Conservation (phyloP, 2,113 vertebrate species). For the Epinephelus fuscoguttatus region DNA sequence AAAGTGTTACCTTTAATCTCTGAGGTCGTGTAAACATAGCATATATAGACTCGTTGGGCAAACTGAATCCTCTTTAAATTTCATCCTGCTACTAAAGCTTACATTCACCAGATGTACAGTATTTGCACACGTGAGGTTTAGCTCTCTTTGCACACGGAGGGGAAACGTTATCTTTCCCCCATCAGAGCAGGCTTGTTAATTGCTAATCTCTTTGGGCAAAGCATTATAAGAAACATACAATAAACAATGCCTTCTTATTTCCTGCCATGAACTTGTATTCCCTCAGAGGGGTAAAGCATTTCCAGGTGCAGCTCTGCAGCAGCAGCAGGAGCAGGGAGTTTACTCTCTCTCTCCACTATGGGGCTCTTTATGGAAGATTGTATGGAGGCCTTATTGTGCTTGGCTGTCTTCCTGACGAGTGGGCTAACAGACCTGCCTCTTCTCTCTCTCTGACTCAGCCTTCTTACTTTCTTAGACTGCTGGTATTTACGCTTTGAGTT, state of each 20-base stretch:
- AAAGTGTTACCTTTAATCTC: neutral
- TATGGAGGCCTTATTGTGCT: slow-evolving; percentile 57
- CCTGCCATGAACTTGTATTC: slow-evolving; percentile 48
- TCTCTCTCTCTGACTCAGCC: slow-evolving; percentile 11
- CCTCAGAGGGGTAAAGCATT: slow-evolving; percentile 70
- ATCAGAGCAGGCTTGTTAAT: slow-evolving; percentile 58
- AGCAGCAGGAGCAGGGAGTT: slow-evolving; percentile 1
- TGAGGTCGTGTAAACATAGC: neutral
- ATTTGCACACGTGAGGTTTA: slow-evolving; percentile 27
- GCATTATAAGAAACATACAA: slow-evolving; percentile 59
- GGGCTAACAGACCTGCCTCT: slow-evolving; percentile 17
- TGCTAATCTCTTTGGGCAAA: slow-evolving; percentile 64
- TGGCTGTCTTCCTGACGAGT: slow-evolving; percentile 46
- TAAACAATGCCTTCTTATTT: slow-evolving; percentile 79
- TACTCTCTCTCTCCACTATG: slow-evolving; percentile 9
- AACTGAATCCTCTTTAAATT: neutral
- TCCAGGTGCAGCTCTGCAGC: slow-evolving; percentile 72
- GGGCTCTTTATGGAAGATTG: slow-evolving; percentile 42
- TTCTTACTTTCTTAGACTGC: neutral
- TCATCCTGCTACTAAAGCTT: neutral
- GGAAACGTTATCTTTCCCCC: slow-evolving; percentile 39
- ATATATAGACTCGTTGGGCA: neutral
- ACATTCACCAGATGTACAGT: slow-evolving; percentile 37
- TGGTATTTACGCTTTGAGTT: neutral
- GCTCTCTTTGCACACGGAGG: neutral